These are phyloP conservation scores for Amphilophus citrinellus DNA, from an alignment of 2,113 vertebrate genomes.

Conservation along the genomic window DNA sequence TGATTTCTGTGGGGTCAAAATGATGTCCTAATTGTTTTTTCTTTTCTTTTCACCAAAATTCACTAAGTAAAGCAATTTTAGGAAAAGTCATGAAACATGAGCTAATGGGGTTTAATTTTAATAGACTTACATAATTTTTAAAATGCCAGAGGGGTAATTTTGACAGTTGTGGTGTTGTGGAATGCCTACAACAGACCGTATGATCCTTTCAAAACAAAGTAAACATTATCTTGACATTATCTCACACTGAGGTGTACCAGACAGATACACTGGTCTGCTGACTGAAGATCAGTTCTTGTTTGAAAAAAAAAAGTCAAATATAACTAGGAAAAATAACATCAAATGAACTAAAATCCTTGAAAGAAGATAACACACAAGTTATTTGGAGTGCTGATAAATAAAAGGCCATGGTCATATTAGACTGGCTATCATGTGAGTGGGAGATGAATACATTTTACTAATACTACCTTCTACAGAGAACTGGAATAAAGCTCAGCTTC, in stretches of 20 bases:
- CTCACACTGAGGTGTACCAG: neutral
- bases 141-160: neutral
- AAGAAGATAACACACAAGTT: neutral
- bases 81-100: neutral
- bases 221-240: neutral
- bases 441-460: neutral
- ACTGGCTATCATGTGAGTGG: neutral
- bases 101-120: neutral
- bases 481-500: neutral
- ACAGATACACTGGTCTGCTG: neutral
- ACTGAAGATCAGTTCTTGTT: neutral
- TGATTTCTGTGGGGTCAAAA: neutral
- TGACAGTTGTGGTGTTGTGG: neutral
- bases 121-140: neutral
- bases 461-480: neutral
- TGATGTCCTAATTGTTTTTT: neutral
- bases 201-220: neutral
- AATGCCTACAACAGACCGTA: neutral
- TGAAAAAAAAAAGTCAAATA: neutral
- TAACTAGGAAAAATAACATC: neutral
- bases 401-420: neutral
- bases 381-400: conserved; percentile 2
- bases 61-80: neutral
- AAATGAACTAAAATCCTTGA: neutral
- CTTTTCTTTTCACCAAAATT: neutral